Base-by-base conservation (phyloP, 2,797 vertebrate genomes). In the Hoplostethus atlanticus region DNA sequence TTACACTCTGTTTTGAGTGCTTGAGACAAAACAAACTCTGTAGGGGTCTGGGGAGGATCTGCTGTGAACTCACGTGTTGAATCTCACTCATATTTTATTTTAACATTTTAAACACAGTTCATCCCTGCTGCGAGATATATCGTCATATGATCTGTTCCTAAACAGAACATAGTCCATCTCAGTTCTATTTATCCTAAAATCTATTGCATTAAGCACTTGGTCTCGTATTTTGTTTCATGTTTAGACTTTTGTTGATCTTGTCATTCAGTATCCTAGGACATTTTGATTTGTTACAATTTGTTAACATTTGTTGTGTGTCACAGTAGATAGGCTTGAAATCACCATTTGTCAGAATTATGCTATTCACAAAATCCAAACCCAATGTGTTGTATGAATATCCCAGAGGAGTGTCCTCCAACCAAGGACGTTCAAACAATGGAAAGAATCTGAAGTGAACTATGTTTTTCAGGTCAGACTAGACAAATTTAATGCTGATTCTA, bases 61-160 rank as follows among this genome's bases (percentile, higher is more conserved):
- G 56, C 64, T 70, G 47, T 81, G 50, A 48, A 16, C 21, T 47
- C 9, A 31, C 52, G 25, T 9, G 42, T 38, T 59, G 47, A 42
- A 13, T 68, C 59, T 69, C 47, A 11, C 57, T 54, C 28, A 0
- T 42, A 61, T 46, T 59, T 31, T 34, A 36, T 28, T 28, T 28
- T 28, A 28, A 28, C 28, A 28, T 28, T 38, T 30, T 16, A 68
- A 64, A 60, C 64, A 17, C 50, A 30, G 56, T 25, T 59, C 46
- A n/a, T 48, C 31, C 68, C 38, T 15, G 71, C 62, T 47, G 65
- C 15, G 40, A 51, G 30, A 8, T 52, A 28, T 31, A 65, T 60
- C 60, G 8, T 71, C 65, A 3, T 52, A 17, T 4, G 51, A 53
- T 73, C 73, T 76, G 64, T 67, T 81, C 70, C 68, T 34, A 58